Evolutionary conservation across 2,888 invertebrate genomes (phyloP).

Genomic region (Patella depressa): DNA sequence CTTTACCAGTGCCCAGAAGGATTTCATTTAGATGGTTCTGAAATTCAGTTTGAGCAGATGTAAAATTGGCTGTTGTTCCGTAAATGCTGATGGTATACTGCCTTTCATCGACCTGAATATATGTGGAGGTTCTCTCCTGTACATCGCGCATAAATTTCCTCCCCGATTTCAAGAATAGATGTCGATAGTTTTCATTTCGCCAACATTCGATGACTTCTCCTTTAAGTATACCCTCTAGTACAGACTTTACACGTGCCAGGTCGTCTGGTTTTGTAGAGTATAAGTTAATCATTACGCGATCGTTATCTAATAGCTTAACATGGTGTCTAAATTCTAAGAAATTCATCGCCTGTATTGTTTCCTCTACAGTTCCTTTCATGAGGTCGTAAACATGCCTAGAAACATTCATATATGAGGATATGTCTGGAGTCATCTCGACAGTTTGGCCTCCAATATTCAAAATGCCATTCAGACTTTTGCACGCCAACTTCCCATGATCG

Average conservation of each 20-base stretch:
- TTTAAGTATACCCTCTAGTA: conserved; percentile 38
- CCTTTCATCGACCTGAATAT: conserved; percentile 42
- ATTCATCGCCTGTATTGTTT: conserved; percentile 24
- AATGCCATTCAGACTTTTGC: conserved; percentile 19
- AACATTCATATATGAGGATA: conserved; percentile 38
- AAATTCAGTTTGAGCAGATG: conserved; percentile 30
- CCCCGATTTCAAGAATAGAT: conserved; percentile 41
- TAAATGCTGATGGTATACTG: conserved; percentile 39
- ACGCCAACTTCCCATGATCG: conserved; percentile 41
- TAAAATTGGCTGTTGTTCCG: conserved; percentile 32
- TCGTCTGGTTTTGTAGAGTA: conserved; percentile 33
- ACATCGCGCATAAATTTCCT: conserved; percentile 32
- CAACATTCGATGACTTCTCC: conserved; percentile 41
- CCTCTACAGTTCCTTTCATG: conserved; percentile 32
- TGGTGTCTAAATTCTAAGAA: conserved; percentile 17
- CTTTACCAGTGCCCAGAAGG: neutral
- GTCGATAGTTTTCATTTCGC: conserved; percentile 19
- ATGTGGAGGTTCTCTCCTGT: conserved; percentile 31
- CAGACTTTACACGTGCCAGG: conserved; percentile 35
- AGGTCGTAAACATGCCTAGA: conserved; percentile 33
- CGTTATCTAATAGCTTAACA: conserved; percentile 31
- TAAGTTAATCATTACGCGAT: conserved; percentile 39
- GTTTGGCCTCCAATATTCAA: conserved; percentile 21
- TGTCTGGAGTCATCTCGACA: conserved; percentile 35
- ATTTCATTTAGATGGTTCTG: conserved; percentile 30